phyloP scores from a whole-genome alignment of 2,113 vertebrate genomes.

The Lipophrys pholis region DNA sequence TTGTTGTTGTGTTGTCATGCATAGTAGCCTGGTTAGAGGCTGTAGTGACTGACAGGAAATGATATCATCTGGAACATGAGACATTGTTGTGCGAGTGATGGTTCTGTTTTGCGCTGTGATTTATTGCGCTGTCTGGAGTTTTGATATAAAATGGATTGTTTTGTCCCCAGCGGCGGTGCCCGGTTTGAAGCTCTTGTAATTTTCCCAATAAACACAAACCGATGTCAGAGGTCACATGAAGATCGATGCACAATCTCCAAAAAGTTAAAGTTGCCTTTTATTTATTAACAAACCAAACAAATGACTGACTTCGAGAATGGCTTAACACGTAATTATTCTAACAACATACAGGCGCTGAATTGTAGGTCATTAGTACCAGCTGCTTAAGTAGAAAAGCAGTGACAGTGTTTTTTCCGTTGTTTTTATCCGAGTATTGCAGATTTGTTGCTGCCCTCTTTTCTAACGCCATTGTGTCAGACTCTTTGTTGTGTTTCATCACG shows the following conservation, averaged over 20 bases:
- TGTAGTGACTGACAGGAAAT: conserved; percentile 1
- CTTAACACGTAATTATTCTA: neutral
- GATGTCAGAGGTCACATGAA: conserved; percentile 1
- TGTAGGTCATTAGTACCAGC: neutral
- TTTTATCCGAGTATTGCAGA: neutral
- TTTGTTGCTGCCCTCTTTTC: neutral
- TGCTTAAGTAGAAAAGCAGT: neutral
- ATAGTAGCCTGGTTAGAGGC: neutral
- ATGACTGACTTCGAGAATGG: neutral
- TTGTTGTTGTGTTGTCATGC: conserved; percentile 7
- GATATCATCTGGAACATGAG: neutral
- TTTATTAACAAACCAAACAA: neutral
- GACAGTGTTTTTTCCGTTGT: neutral
- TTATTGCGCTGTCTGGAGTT: neutral
- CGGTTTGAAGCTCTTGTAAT: neutral
- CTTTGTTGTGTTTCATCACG: no score
- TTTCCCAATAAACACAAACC: neutral
- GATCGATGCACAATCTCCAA: neutral
- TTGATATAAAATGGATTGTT: neutral
- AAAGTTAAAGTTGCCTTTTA: neutral
- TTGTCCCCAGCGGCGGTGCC: neutral
- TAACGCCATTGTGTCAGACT: no score
- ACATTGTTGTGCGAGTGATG: neutral
- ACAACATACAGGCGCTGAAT: neutral
- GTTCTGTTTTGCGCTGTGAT: conserved; percentile 17